These are phyloP conservation scores for Myopa tessellatipennis DNA, from an alignment of 2,888 invertebrate species.

Conservation along the genomic window DNA sequence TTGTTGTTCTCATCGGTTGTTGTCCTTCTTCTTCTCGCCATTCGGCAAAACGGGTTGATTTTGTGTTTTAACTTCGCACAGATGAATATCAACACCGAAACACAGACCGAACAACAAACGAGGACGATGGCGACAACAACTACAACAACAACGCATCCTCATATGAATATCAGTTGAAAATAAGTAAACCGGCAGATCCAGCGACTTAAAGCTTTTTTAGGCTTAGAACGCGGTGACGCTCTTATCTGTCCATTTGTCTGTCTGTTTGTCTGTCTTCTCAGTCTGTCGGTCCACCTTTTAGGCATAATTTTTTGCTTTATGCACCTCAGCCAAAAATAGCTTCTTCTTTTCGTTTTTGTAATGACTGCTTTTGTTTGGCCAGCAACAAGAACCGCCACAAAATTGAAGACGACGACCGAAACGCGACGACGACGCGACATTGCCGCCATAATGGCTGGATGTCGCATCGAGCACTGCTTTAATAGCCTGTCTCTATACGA, in stretches of 20 bases:
- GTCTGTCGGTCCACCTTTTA: neutral
- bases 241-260: neutral
- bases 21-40: constrained; percentile 10
- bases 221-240: neutral
- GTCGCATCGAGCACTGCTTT: neutral
- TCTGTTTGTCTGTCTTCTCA: neutral
- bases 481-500: neutral
- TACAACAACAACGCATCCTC: neutral
- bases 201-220: neutral
- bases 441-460: constrained; percentile 22
- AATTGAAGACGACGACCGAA: neutral
- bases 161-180: constrained; percentile 12
- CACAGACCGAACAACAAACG: constrained; percentile 27
- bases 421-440: neutral
- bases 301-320: neutral
- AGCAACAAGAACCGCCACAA: neutral
- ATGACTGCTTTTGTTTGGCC: neutral
- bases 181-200: neutral
- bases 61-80: constrained; percentile 21
- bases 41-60: constrained; percentile 12
- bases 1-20: constrained; percentile 8
- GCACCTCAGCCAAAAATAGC: neutral
- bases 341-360: neutral
- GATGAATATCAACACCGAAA: constrained; percentile 42
- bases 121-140: neutral